Conservation (phyloP, 2,888 invertebrate genomes). For the Acanthosoma haemorrhoidale region DNA sequence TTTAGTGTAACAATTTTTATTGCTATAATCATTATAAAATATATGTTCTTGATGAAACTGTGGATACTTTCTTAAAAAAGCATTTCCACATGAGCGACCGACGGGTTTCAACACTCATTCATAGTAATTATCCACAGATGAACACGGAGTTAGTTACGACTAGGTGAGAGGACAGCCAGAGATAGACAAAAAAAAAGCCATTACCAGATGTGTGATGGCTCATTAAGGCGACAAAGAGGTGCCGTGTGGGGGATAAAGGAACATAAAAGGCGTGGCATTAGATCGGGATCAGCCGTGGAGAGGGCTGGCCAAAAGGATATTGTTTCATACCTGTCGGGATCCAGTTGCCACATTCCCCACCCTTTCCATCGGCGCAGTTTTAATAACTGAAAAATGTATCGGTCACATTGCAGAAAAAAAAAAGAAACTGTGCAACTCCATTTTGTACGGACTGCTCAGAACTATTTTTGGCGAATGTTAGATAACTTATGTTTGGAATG, state of each 20-base stretch:
- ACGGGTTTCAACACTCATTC: neutral
- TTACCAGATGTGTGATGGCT: conserved; percentile 10
- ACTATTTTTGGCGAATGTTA: no score
- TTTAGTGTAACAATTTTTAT: no score
- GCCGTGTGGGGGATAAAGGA: neutral
- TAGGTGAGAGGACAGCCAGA: neutral
- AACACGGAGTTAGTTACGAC: neutral
- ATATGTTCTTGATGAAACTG: no score
- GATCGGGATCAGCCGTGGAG: conserved; percentile 1
- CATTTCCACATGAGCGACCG: neutral
- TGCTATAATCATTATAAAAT: no score
- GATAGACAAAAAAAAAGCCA: neutral
- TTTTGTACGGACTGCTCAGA: no score
- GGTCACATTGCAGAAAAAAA: neutral
- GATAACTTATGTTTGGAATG: no score
- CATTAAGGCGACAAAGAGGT: neutral
- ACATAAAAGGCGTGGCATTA: neutral
- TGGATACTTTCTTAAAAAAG: no score
- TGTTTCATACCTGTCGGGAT: neutral
- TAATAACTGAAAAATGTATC: neutral
- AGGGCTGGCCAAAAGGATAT: neutral
- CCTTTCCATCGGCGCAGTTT: no score
- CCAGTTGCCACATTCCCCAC: neutral
- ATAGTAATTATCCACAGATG: neutral
- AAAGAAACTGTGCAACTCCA: no score